phyloP scores from a whole-genome alignment of 2,113 vertebrate genomes.

The Tupaia tana region DNA sequence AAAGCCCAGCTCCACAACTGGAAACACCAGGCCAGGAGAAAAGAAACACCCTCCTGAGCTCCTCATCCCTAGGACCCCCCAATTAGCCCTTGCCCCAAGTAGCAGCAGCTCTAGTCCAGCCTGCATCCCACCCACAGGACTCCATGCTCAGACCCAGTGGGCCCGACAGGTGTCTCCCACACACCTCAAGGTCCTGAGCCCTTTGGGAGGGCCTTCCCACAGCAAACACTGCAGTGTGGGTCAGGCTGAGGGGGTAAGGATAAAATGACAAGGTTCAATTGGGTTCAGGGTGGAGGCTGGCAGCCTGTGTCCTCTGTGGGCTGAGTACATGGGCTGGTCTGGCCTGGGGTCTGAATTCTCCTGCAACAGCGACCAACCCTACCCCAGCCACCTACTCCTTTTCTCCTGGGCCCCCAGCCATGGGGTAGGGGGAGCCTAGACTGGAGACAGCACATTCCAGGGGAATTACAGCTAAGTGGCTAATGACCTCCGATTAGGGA shows the following conservation, averaged over 20 bases:
- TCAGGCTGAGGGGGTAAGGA: background rate
- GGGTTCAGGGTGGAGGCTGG: background rate
- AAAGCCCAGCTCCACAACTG: background rate
- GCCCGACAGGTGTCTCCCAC: background rate
- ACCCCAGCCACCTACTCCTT: background rate
- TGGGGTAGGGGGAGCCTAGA: background rate
- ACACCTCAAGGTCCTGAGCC: background rate
- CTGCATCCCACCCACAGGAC: background rate
- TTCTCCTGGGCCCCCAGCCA: background rate
- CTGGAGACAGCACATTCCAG: constrained; percentile 29
- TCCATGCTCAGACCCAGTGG: background rate
- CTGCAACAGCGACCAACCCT: rapidly evolving
- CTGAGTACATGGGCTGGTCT: background rate
- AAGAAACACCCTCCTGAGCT: background rate
- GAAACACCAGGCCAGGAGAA: background rate
- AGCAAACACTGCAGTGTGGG: rapidly evolving
- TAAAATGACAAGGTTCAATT: background rate
- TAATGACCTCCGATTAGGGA: constrained; percentile 46
- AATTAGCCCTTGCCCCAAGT: background rate
- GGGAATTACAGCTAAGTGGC: constrained; percentile 15
- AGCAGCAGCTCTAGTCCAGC: rapidly evolving
- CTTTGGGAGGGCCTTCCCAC: background rate
- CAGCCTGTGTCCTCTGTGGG: background rate
- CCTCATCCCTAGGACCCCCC: rapidly evolving
- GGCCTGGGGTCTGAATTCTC: background rate